Evolutionary conservation across 2,888 invertebrate species (phyloP), one percentile per base, ranked within the genome.

Genomic region (Cotesia congregata): DNA sequence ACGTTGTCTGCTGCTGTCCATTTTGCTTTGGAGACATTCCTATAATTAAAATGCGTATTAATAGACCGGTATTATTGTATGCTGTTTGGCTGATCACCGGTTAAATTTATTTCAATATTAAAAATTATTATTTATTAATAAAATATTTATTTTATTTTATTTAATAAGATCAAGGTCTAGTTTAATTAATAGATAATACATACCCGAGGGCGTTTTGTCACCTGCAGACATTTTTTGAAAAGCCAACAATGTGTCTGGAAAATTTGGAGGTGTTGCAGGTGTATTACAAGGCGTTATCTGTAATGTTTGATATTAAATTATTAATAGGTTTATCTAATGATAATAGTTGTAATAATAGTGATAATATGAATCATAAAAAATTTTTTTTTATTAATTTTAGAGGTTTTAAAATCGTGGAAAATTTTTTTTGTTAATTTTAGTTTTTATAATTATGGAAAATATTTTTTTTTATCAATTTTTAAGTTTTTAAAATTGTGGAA

Each of bases 211-310:
- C 76, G 90, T 91, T 82, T 90, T 91, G 70, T 92, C 92, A 67
- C 92, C 91, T 74, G 96, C 95, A 38, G 96, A 95, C 91, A 97
- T 92, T 87, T 96, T 95, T 9, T 96, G 96, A 89, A 97, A 96
- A 74, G 97, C 96, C 80, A 96, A 92, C 80, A 97, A 91, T 39
- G 97, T 95, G 87, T 97, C 97, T 3, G 97, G 97, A 88, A 97
- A 97, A 90, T 97, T 97, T 50, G 97, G 97, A 68, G 97, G 97
- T 69, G 97, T 97, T 72, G 97, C 97, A 73, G 97, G 97, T 77
- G 97, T 97, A 90, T 97, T 97, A 86, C 97, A 96, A 20, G 97
- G 97, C 72, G 97, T 96, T 92, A 96, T 96, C 90, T 96, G 40
- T 17, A 71, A 68, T 15, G 50, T 69, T 9, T 40, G 7, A 68